Evolutionary conservation across 37 sponge, comb jelly and placozoan species (phyloP).

Genomic region (Chondrosia reniformis): DNA sequence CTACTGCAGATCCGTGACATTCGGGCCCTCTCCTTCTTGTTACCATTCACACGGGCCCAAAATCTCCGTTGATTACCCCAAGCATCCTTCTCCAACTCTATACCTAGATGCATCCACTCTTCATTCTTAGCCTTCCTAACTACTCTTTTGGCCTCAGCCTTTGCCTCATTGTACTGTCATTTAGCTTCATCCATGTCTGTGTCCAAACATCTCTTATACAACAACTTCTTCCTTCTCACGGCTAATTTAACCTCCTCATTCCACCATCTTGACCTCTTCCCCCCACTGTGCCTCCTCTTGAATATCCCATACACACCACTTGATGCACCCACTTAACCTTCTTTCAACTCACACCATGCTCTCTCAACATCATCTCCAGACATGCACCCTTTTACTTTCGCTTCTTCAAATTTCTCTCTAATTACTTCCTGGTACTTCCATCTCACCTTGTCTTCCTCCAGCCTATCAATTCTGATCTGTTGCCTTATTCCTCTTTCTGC

Average conservation of each 20-base stretch:
- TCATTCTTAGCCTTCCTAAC: background rate
- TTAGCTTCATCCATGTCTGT: background rate
- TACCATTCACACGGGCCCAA: background rate
- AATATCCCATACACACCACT: no score
- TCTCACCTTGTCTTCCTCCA: background rate
- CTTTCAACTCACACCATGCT: background rate
- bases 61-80: background rate
- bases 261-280: no score
- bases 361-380: background rate
- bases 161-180: background rate
- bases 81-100: background rate
- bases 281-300: no score
- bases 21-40: background rate
- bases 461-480: background rate
- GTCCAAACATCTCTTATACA: background rate
- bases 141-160: background rate
- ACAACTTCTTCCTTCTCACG: background rate
- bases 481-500: background rate
- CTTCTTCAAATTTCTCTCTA: background rate
- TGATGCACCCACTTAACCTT: background rate
- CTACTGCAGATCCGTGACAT: background rate
- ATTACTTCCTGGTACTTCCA: conserved; percentile 1
- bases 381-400: background rate
- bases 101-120: background rate
- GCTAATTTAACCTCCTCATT: no score